Percentiles rank a stretch among this genome's conserved stretches.
Evolutionary conservation across 2,888 invertebrate species (phyloP).

Genomic region (Metellina segmentata): DNA sequence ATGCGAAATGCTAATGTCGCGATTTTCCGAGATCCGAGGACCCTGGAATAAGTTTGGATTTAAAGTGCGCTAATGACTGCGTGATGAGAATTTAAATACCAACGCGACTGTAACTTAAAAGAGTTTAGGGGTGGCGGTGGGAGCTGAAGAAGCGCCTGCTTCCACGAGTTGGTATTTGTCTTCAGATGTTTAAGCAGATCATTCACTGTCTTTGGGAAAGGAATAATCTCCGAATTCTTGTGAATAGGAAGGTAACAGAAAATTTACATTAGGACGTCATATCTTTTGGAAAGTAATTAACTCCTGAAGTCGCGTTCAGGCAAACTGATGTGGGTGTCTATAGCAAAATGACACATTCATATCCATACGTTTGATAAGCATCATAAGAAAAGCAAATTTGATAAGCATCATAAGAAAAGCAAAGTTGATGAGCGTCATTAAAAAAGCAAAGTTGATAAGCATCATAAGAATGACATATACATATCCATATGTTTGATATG

Average conservation of each 20-base stretch:
- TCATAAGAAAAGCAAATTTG: too few species aligned
- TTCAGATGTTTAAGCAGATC: not conserved
- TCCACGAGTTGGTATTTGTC: not conserved
- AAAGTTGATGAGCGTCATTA: too few species aligned
- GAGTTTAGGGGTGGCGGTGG: not conserved
- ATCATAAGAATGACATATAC: too few species aligned
- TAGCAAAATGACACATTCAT: too few species aligned
- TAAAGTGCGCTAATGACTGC: constrained; percentile 33
- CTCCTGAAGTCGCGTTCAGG: not conserved
- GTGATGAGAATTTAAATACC: constrained; percentile 39
- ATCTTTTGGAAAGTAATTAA: not conserved
- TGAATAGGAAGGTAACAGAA: not conserved
- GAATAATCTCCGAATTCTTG: not conserved
- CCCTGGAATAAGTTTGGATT: not conserved
- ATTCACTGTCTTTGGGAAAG: not conserved
- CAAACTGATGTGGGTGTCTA: not conserved
- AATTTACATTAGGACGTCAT: not conserved
- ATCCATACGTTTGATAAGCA: too few species aligned
- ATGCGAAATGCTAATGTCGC: constrained; percentile 46
- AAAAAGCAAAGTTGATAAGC: too few species aligned
- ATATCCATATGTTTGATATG: too few species aligned
- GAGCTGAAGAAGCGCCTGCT: not conserved
- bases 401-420: too few species aligned
- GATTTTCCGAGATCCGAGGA: constrained; percentile 5
- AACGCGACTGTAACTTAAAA: not conserved